These are phyloP conservation scores for Saguinus oedipus DNA, from an alignment of 2,797 vertebrate genomes.

Conservation along the genomic window DNA sequence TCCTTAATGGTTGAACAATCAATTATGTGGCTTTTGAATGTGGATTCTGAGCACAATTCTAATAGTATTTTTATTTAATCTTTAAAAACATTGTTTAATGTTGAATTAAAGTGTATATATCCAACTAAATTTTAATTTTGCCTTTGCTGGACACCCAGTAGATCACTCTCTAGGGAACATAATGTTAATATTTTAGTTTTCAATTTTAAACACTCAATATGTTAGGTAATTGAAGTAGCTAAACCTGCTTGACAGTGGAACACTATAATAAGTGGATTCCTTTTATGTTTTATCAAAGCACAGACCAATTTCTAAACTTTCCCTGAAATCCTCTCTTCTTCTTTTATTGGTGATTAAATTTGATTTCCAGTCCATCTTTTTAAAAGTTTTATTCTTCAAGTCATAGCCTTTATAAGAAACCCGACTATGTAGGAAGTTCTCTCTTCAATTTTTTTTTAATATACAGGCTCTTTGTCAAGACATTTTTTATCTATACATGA, in stretches of 20 bases:
- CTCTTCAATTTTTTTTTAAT: background rate
- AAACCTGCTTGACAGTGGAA: background rate
- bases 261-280: background rate
- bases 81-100: background rate
- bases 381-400: background rate
- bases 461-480: background rate
- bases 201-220: background rate
- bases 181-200: background rate
- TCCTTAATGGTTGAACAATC: background rate
- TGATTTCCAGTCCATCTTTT: background rate
- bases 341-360: background rate
- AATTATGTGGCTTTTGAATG: background rate
- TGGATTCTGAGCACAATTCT: background rate
- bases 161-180: background rate
- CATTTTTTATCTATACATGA: background rate
- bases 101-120: background rate
- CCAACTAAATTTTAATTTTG: background rate
- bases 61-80: background rate
- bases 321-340: background rate
- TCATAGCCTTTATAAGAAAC: background rate
- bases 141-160: background rate
- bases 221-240: background rate
- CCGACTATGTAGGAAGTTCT: accelerated
- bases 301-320: background rate
- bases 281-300: background rate